Evolutionary conservation across 2,797 vertebrate species (phyloP).

Genomic region (Pyrocephalus nanus): DNA sequence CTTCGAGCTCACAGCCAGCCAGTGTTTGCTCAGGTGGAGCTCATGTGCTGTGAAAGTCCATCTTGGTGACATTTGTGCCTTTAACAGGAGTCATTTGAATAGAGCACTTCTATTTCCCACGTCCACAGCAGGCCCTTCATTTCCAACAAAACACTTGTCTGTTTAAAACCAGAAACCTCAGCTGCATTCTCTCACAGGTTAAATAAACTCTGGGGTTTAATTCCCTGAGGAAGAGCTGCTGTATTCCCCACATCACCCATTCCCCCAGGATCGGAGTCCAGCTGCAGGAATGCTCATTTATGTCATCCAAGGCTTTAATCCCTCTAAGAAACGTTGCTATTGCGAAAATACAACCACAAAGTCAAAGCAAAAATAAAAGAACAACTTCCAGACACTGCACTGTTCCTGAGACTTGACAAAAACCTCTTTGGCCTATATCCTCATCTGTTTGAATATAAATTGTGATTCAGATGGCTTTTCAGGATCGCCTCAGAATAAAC

Average conservation of each 20-base stretch:
- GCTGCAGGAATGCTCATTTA: not conserved
- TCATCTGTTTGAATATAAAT: not conserved
- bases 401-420: not conserved
- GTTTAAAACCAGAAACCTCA: not conserved
- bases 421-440: not conserved
- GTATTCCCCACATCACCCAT: not conserved
- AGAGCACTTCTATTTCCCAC: not conserved
- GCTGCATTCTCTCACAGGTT: rapidly evolving
- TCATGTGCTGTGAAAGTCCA: not conserved
- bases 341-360: not conserved
- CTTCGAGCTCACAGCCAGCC: not conserved
- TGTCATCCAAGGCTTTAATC: not conserved
- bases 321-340: not conserved
- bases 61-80: not conserved
- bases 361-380: not conserved
- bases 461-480: too few relatives aligned
- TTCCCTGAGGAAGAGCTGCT: not conserved
- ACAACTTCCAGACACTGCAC: not conserved
- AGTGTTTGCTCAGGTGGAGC: not conserved
- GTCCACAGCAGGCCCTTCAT: rapidly evolving
- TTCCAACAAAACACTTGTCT: not conserved
- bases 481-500: too few relatives aligned
- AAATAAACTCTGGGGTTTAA: not conserved
- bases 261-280: not conserved
- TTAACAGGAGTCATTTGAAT: rapidly evolving